Conservation (phyloP, 2,797 vertebrate genomes). For the Paratrypauchen microcephalus region DNA sequence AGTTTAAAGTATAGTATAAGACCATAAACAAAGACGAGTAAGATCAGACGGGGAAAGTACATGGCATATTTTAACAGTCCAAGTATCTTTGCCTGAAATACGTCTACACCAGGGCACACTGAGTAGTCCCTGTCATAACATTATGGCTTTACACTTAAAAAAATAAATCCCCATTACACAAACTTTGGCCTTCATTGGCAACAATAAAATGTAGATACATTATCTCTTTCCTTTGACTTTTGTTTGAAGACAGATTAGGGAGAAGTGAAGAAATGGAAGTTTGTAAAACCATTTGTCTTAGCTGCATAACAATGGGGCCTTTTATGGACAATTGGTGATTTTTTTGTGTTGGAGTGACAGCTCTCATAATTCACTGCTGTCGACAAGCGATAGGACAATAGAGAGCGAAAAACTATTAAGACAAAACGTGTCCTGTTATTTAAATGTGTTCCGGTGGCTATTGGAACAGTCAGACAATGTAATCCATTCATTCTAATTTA, state of each 20-base stretch:
- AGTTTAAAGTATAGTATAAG: neutral
- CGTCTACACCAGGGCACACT: neutral
- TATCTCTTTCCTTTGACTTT: constrained; percentile 28
- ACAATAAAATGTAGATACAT: constrained; percentile 13
- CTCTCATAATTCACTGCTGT: constrained; percentile 59
- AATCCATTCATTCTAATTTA: constrained; percentile 52
- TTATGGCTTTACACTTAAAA: constrained; percentile 4
- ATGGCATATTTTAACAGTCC: neutral
- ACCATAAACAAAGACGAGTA: neutral
- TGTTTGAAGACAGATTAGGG: constrained; percentile 22
- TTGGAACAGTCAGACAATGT: constrained; percentile 28
- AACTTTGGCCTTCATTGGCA: constrained; percentile 13
- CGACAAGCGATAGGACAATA: constrained; percentile 50
- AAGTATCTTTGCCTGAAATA: neutral
- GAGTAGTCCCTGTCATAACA: constrained; percentile 8
- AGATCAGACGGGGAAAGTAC: constrained; percentile 1
- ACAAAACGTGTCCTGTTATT: constrained; percentile 42
- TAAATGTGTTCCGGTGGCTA: constrained; percentile 27
- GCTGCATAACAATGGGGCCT: constrained; percentile 44
- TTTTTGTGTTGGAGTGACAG: constrained; percentile 59
- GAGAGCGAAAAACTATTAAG: constrained; percentile 45
- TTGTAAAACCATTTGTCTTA: constrained; percentile 40
- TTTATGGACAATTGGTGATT: constrained; percentile 41
- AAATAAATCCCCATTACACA: constrained; percentile 8
- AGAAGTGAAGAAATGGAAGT: constrained; percentile 29